Evolutionary conservation across 2,113 vertebrate genomes (phyloP), one percentile per base, ranked within the genome.

Genomic region (Centrocercus urophasianus): DNA sequence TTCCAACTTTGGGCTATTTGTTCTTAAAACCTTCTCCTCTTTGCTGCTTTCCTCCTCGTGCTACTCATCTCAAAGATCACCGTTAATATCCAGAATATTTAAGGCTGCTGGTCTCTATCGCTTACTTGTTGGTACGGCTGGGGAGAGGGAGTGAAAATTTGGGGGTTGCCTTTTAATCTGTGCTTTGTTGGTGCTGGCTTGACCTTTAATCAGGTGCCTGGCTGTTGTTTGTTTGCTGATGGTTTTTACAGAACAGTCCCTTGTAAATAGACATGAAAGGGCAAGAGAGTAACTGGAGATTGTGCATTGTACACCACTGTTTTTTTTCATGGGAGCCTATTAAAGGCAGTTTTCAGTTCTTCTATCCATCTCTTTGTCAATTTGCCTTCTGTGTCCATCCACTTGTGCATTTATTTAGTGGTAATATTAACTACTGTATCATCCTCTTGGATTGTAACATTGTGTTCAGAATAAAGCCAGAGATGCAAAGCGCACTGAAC

Each of bases 201-300:
- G 94, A 93, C 90, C 93, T 96, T 88, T 94, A 90, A 76, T 93
- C 93, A 84, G 86, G 90, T 94, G 86, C 32, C 59, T 79, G 88
- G 65, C 79, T 90, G 93, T 77, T 94, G 78, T 83, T 93, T 91
- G 76, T 91, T 94, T 69, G 61, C 91, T 83, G 86, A 65, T 88
- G 76, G 52, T 75, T 94, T 94, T 95, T 93, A 92, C 83, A 91
- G 83, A 86, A 61, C 8, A 10, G 57, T 63, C 54, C 54, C 93
- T 92, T 96, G 94, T 95, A 97, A 94, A 96, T 96, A 93, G 59
- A 82, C 88, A 84, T 80, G 90, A 88, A 92, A 95, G 86, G 83
- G 76, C 90, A 88, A 80, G 76, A 88, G 86, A 93, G 65, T 83
- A 86, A 95, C 93, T 93, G 95, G 86, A 90, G 83, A 83, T 34